A percentile compares a stretch with the other conserved stretches of the same genome.
Conservation (phyloP, 2,797 vertebrate genomes). For the Rhinogobio ventralis region DNA sequence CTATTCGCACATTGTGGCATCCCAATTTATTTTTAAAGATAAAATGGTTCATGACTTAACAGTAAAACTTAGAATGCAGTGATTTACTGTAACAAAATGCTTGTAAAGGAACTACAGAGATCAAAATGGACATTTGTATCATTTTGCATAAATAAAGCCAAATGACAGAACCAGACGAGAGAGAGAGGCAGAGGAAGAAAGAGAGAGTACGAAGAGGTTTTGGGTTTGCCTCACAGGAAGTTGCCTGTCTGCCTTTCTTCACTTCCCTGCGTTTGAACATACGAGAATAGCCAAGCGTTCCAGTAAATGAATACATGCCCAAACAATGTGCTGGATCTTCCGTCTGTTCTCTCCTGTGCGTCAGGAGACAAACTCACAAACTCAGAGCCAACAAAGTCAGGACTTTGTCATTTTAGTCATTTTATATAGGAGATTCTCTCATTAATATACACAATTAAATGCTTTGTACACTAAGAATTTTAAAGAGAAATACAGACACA, state of each 20-base stretch:
- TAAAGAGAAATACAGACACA: neutral
- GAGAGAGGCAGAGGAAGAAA: neutral
- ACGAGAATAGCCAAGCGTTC: constrained; percentile 19
- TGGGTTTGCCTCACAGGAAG: constrained; percentile 55
- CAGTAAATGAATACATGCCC: constrained; percentile 24
- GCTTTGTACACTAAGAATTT: neutral
- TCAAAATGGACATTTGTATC: neutral
- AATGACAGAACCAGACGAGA: neutral
- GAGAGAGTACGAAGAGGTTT: neutral
- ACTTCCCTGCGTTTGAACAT: constrained; percentile 47
- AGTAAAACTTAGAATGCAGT: neutral
- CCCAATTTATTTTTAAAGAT: neutral
- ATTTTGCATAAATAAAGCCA: neutral
- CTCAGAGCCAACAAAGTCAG: neutral
- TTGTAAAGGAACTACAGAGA: neutral
- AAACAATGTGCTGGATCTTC: constrained; percentile 31
- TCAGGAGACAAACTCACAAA: constrained; percentile 21
- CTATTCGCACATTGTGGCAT: neutral
- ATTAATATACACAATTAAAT: neutral
- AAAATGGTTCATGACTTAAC: neutral
- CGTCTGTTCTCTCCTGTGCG: constrained; percentile 9
- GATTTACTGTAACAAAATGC: neutral
- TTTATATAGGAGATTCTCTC: neutral
- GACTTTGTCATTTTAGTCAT: too few relatives aligned
- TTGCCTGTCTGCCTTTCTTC: constrained; percentile 37